phyloP scores from a whole-genome alignment of 2,113 vertebrate genomes.

The Oenanthe oenanthe region DNA sequence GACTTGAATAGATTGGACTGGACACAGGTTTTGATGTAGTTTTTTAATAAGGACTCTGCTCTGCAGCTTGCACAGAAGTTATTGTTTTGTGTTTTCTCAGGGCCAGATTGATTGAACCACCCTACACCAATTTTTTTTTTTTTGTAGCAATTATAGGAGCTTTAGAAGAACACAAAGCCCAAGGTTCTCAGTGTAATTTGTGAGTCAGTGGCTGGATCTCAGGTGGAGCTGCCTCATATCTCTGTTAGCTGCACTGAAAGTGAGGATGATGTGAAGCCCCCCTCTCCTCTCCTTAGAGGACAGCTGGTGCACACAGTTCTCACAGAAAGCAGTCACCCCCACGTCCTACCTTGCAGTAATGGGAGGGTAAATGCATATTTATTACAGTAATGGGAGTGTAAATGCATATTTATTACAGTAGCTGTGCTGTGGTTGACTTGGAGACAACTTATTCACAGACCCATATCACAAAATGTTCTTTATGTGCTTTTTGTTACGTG shows the following conservation, averaged over 20 bases:
- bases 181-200: background rate
- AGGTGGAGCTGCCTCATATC: background rate
- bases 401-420: background rate
- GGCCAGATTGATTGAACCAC: background rate
- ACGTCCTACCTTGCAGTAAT: background rate
- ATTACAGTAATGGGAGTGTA: background rate
- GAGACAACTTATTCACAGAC: background rate
- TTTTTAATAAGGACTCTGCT: slow-evolving; percentile 27
- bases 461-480: background rate
- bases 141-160: background rate
- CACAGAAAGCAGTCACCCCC: background rate
- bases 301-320: background rate
- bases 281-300: background rate
- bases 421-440: background rate
- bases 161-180: background rate
- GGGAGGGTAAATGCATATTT: background rate
- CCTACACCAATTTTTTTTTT: background rate
- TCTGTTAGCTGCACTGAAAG: background rate
- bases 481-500: background rate
- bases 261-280: background rate
- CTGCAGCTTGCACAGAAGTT: background rate
- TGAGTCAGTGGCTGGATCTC: background rate
- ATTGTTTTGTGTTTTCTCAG: background rate
- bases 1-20: background rate
- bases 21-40: background rate